Evolutionary conservation across 2,113 vertebrate genomes (phyloP).

Genomic region (Sigmodon hispidus): DNA sequence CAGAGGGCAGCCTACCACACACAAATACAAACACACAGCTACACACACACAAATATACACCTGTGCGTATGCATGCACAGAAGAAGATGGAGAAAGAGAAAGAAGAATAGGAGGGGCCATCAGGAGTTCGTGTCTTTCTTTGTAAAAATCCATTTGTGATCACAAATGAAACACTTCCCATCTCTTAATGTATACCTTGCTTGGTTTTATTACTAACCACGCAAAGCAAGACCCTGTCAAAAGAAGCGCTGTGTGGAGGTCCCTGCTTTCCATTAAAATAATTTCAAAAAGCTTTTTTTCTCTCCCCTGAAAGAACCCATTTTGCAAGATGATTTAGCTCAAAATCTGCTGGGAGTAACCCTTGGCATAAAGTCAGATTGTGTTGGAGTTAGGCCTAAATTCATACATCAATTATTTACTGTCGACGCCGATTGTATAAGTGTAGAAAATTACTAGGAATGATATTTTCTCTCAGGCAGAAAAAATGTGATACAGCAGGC

Average conservation of each 20-base stretch:
- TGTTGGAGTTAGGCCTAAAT: conserved; percentile 99
- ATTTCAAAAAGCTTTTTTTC: conserved; percentile 86
- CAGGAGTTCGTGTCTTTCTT: conserved; percentile 83
- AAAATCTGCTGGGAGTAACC: conserved; percentile 98
- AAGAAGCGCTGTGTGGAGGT: conserved; percentile 81
- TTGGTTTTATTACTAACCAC: conserved; percentile 90
- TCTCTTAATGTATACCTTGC: conserved; percentile 88
- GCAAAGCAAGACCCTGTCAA: conserved; percentile 93
- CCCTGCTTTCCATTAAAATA: conserved; percentile 90
- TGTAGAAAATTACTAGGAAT: conserved; percentile 99
- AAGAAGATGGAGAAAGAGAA: neutral
- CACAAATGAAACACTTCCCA: conserved; percentile 91
- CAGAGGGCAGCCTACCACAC: conserved; percentile 88
- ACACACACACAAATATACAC: neutral
- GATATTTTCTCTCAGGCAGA: conserved; percentile 99
- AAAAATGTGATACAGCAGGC: conserved; percentile 98
- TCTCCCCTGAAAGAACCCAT: conserved; percentile 92
- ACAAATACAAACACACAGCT: neutral
- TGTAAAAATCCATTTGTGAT: conserved; percentile 92
- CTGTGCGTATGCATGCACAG: rapidly evolving
- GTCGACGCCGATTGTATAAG: conserved; percentile 96
- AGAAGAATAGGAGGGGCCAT: neutral
- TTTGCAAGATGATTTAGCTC: conserved; percentile 96
- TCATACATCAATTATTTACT: conserved; percentile 99
- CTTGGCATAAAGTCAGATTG: conserved; percentile 99